Base-by-base conservation (phyloP, 2,797 vertebrate species). In the Argyrosomus regius region DNA sequence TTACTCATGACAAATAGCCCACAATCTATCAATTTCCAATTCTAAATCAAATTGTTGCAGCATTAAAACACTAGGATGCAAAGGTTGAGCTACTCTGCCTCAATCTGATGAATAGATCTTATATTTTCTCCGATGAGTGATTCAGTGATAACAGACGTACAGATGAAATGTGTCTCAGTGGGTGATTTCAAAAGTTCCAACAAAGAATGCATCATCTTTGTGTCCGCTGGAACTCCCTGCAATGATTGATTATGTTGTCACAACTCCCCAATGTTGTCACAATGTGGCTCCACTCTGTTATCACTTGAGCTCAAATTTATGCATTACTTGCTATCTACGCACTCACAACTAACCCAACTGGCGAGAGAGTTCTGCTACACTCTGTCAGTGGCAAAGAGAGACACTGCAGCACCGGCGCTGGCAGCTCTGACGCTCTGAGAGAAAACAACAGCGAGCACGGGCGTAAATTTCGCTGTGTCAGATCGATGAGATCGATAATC, bases 401-500 rank as follows among this genome's bases (percentile, higher is more conserved):
- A 66, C 78, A 75, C 72, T 50, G 79, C 60, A 76, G 72, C 78
- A 49, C 20, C 35, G 41, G 75, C 52, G 20, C 20, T 41, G 41
- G 77, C 56, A 24, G 74, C 76, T 79, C 65, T 16, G 72, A 83
- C 65, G 46, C 35, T 84, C 83, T 31, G 68, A 72, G 69, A 77
- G 63, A 72, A 72, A 80, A 50, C 67, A 66, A 41, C 73, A 70
- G 71, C 78, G 13, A 74, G 72, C 31, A 7, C 20, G 24, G 75
- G 77, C 35, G 24, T 84, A 80, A 65, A 81, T 88, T 85, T 74
- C 7, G 20, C 75, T 0, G 61, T 35, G 71, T 77, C 81, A 65
- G 74, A 87, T 89, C 86, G 35, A 87, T 86, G 48, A 48, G 60
- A 78, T 88, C 70, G 11, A 91, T 88, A 82, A 87, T 87, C 82